Evolutionary conservation across 2,113 vertebrate genomes (phyloP), one percentile per base, ranked within the genome.

Genomic region (Malurus elegans): DNA sequence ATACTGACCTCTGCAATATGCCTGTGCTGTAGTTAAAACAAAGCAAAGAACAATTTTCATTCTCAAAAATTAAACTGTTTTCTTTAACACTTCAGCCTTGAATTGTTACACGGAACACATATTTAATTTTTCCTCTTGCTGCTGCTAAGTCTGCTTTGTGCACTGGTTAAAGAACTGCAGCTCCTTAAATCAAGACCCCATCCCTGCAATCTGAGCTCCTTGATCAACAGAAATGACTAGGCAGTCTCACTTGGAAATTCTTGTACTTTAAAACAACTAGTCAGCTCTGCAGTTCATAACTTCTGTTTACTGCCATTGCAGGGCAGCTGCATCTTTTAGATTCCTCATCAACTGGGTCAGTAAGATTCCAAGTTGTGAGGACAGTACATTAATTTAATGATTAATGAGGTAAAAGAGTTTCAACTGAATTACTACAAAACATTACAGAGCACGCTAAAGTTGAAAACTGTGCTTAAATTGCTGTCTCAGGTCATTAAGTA

Each of bases 401-500:
- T 81, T 95, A 96, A 96, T 92, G 78, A 89, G 74, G 82, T 79
- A 93, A 76, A 90, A 84, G 86, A 4, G 0, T 36, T 89, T 91
- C 84, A 83, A 36, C 79, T 94, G 78, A 90, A 62, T 86, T 82
- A 34, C 66, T 71, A 72, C 78, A 72, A 89, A 92, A 58, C 13
- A 62, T 82, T 78, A 85, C 14, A 56, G 62, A 91, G 28, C 31
- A 85, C 42, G 24, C n/a, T 86, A 51, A 91, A 91, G 72, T 93
- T 88, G 89, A 93, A 92, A 91, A 81, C 25, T 90, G 36, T 62
- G 44, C 57, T 94, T 90, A 81, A 95, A 97, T 92, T 70, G 19
- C 34, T 65, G 65, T 76, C 58, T 88, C 93, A 93, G 69, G 44
- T 82, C 62, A 90, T 93, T 90, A 90, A 90, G 50, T 86, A 44